A percentile compares a stretch with the other conserved stretches of the same genome.
phyloP scores from a whole-genome alignment of 2,797 vertebrate species.

The Melopsittacus undulatus region DNA sequence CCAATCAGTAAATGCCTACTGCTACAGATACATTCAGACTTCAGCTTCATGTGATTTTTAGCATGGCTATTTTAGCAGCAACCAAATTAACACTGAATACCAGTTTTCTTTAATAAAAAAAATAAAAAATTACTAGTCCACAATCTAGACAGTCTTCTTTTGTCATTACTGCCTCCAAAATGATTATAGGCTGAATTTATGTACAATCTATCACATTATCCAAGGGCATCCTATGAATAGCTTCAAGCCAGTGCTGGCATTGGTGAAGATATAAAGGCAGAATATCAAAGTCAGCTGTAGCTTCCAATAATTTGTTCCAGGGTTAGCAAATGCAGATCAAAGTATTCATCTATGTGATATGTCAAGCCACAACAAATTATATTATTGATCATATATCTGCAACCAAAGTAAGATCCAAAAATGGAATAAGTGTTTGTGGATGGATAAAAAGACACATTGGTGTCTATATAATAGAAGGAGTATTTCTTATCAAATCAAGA shows the following conservation, averaged over 20 bases:
- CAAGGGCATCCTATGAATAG: conserved; percentile 69
- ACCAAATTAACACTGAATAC: conserved; percentile 20
- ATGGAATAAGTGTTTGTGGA: conserved; percentile 17
- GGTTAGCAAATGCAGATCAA: conserved; percentile 63
- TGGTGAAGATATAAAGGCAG: conserved; percentile 57
- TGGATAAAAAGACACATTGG: background rate
- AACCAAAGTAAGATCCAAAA: background rate
- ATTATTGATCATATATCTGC: background rate
- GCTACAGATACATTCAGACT: background rate
- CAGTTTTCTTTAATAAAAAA: background rate
- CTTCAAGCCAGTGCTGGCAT: conserved; percentile 42
- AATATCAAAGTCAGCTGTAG: conserved; percentile 70
- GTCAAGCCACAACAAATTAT: conserved; percentile 52
- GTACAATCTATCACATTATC: conserved; percentile 62
- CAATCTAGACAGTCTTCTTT: conserved; percentile 42
- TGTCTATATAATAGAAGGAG: background rate
- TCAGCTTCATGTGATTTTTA: background rate
- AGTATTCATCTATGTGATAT: conserved; percentile 64
- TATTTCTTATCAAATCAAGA: background rate
- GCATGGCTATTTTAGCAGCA: background rate
- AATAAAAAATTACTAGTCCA: background rate
- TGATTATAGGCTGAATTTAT: conserved; percentile 47
- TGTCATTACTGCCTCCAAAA: conserved; percentile 38
- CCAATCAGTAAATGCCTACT: background rate
- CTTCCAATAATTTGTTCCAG: conserved; percentile 65